A percentile compares a stretch with the other conserved stretches of the same genome.
Evolutionary conservation across 2,113 vertebrate genomes (phyloP).

Genomic region (Marmota monax): DNA sequence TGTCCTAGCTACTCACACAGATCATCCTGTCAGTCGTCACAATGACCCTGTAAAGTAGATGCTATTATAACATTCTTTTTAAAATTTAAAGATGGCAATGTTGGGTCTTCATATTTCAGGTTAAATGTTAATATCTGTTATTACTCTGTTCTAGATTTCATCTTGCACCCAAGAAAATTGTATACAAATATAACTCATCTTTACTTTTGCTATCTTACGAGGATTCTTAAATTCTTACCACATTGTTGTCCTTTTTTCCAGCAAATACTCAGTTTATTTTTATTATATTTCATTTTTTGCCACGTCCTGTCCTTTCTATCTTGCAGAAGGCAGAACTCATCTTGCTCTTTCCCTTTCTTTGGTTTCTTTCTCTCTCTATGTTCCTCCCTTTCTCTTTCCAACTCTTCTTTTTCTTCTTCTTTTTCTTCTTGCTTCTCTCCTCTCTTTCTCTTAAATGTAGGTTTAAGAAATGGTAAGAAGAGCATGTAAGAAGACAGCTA

Average conservation of each 20-base stretch:
- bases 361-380: background rate
- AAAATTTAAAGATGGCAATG: background rate
- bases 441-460: background rate
- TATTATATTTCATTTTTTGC: background rate
- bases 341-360: background rate
- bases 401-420: background rate
- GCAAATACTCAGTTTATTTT: background rate
- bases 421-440: background rate
- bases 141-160: background rate
- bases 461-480: background rate
- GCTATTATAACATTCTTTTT: background rate
- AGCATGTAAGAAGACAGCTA: background rate
- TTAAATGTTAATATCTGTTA: background rate
- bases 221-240: background rate
- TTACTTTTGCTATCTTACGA: background rate
- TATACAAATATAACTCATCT: background rate
- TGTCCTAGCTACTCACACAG: background rate
- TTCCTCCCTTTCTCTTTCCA: background rate
- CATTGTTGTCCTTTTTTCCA: background rate
- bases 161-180: background rate
- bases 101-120: background rate
- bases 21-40: background rate
- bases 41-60: background rate
- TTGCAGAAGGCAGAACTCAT: background rate
- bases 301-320: background rate